These are phyloP conservation scores for Festucalex cinctus DNA, from an alignment of 2,113 vertebrate species.

Conservation along the genomic window DNA sequence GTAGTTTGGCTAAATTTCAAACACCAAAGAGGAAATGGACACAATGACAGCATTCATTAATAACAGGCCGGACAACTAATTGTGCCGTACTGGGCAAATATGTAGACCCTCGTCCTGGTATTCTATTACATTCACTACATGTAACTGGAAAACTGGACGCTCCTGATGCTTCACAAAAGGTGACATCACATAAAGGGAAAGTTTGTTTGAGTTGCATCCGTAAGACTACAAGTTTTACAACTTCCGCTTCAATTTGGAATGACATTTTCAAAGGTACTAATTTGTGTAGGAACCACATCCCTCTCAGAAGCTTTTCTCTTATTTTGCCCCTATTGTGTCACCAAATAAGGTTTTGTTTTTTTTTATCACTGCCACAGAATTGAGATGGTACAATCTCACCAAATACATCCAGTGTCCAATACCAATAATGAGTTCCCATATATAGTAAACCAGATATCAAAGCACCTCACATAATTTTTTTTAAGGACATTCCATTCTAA, in stretches of 20 bases:
- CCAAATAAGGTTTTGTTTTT: neutral
- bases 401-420: too few species aligned
- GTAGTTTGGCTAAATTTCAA: slow-evolving; percentile 23
- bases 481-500: neutral
- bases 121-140: slow-evolving; percentile 36
- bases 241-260: too few species aligned
- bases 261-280: too few species aligned
- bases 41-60: slow-evolving; percentile 30
- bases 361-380: neutral
- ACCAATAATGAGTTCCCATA: too few species aligned
- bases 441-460: neutral
- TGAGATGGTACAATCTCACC: too few species aligned
- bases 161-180: slow-evolving; percentile 46
- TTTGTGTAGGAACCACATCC: neutral
- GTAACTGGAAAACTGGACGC: slow-evolving; percentile 45
- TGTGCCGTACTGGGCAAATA: slow-evolving; percentile 8
- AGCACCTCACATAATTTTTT: neutral
- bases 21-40: slow-evolving; percentile 34
- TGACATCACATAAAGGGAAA: neutral
- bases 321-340: neutral
- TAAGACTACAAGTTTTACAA: too few species aligned
- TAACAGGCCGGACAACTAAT: slow-evolving; percentile 39
- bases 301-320: neutral
- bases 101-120: slow-evolving; percentile 25
- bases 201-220: neutral